Evolutionary conservation across 2,113 vertebrate genomes (phyloP), one percentile per base, ranked within the genome.

Genomic region (Osmerus mordax): DNA sequence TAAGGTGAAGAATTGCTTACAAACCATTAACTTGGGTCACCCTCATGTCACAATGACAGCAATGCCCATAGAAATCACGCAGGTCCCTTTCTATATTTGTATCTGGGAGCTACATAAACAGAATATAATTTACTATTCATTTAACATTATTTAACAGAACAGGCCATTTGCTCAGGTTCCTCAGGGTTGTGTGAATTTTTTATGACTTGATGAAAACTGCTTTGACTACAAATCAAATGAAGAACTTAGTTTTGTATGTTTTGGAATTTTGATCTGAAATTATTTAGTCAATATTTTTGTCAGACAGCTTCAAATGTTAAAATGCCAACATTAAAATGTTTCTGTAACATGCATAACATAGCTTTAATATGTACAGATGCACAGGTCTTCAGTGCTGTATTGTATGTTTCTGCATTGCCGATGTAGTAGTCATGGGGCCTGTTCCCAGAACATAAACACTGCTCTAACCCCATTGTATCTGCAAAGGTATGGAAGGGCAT

Each of bases 1-100:
- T 87, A 85, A 89, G 83, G 90, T 80, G 81, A 90, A 83, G 83
- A 89, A 90, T 80, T 84, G 85, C 87, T 85, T 85, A 83, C 88
- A 90, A 89, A 92, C 87, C 86, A 89, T 90, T 86, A 85, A 84
- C 84, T 71, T 81, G 79, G 88, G 89, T 91, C 89, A 90, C 85
- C 89, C 83, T 75, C 83, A 80, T 82, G 83, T 83, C 83, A 87
- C 79, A 89, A 91, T 89, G 82, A 84, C 82, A 91, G 84, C 82
- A 82, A 88, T 65, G 78, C 79, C 62, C 77, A 77, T 84, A 79
- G 86, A 85, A 88, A 82, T 81, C 65, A 86, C 28, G 19, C 77
- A 84, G 77, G 76, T 84, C 73, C 71, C 70, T 72, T 61, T 74
- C 53, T 77, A 79, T 66, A 74, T 73, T 58, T 75, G 54, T 68